phyloP scores from a whole-genome alignment of 2,888 invertebrate species.

The Camptogramma bilineatum region DNA sequence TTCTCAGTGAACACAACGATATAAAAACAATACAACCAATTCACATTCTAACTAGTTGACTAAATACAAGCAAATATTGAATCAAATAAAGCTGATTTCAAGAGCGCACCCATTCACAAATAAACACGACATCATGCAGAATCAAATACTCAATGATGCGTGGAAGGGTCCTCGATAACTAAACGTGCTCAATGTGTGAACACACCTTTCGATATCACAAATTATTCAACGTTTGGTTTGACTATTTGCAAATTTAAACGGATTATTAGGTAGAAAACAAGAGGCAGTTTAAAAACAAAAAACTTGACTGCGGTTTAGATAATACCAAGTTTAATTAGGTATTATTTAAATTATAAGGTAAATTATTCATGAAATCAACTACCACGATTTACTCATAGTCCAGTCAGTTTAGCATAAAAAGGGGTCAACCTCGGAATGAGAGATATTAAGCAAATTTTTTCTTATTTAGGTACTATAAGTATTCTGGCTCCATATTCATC shows the following conservation, averaged over 20 bases:
- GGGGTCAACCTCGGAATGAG: too few species aligned
- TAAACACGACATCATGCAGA: slow-evolving; percentile 24
- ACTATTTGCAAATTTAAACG: not conserved
- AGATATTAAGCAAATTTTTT: too few species aligned
- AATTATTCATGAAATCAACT: too few species aligned
- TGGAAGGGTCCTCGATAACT: slow-evolving; percentile 21
- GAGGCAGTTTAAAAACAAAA: too few species aligned
- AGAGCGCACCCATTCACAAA: slow-evolving; percentile 12
- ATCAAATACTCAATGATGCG: slow-evolving; percentile 28
- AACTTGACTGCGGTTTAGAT: too few species aligned
- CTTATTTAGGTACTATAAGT: too few species aligned
- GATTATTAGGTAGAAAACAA: too few species aligned
- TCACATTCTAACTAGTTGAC: slow-evolving; percentile 4
- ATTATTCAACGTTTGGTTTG: slow-evolving; percentile 8
- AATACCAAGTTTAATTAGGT: too few species aligned
- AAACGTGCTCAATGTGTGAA: slow-evolving; percentile 20
- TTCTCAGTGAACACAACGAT: not conserved
- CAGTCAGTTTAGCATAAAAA: too few species aligned
- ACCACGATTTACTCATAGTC: too few species aligned
- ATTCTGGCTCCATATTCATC: too few species aligned
- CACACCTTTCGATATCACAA: slow-evolving; percentile 15
- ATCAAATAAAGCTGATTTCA: not conserved
- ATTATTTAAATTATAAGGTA: too few species aligned
- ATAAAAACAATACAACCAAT: not conserved
- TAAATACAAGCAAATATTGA: slow-evolving; percentile 10